phyloP scores from a whole-genome alignment of 2,888 invertebrate genomes.

The Osedax frankpressi region DNA sequence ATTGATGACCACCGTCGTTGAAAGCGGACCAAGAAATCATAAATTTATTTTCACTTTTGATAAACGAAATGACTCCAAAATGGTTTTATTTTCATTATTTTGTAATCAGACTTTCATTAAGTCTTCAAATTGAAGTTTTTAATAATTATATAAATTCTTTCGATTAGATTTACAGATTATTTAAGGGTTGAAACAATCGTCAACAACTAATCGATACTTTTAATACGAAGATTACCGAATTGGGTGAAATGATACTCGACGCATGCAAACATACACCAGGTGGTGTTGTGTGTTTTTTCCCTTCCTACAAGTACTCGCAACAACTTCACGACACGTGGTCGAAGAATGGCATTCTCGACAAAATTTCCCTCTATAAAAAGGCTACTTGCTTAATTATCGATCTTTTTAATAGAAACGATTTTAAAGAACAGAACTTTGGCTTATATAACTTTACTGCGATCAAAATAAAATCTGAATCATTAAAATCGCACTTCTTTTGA shows the following conservation, averaged over 20 bases:
- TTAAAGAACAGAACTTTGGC: too few species aligned
- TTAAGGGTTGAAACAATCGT: too few species aligned
- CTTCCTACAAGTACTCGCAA: slow-evolving; percentile 79
- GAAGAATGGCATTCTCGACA: slow-evolving; percentile 54
- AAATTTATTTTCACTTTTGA: slow-evolving; percentile 61
- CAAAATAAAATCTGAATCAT: too few species aligned
- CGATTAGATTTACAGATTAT: too few species aligned
- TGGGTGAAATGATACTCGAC: slow-evolving; percentile 61
- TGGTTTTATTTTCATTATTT: too few species aligned
- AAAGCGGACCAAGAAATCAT: slow-evolving; percentile 62
- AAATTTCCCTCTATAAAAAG: slow-evolving; percentile 59
- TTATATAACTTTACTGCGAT: too few species aligned
- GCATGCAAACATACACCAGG: slow-evolving; percentile 68
- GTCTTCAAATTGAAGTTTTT: too few species aligned
- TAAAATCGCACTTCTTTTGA: too few species aligned
- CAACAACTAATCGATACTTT: too few species aligned
- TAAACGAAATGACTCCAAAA: slow-evolving; percentile 53
- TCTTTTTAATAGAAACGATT: too few species aligned
- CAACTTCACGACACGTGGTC: slow-evolving; percentile 55
- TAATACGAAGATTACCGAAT: slow-evolving; percentile 54
- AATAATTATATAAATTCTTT: too few species aligned
- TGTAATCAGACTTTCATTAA: too few species aligned
- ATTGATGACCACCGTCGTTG: slow-evolving; percentile 64
- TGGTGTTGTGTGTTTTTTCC: slow-evolving; percentile 82
- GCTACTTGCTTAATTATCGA: slow-evolving; percentile 39